Conservation (phyloP, 2,888 invertebrate genomes). For the Oscheius myriophilus region DNA sequence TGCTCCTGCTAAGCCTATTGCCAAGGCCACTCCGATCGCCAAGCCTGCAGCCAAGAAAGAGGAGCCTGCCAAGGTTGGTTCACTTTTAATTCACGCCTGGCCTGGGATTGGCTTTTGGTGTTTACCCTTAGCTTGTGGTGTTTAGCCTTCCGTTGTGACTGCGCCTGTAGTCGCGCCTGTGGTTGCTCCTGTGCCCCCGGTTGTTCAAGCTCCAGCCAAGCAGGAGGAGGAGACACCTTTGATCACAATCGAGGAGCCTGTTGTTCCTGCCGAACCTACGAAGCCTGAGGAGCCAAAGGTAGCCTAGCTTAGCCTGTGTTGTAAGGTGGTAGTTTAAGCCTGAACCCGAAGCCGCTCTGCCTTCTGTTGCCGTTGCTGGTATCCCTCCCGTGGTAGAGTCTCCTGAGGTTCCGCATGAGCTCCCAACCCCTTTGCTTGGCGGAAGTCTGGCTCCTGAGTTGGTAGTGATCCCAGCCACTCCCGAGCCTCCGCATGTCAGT, state of each 20-base stretch:
- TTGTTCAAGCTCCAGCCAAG: background rate
- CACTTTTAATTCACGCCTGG: background rate
- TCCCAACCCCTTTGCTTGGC: background rate
- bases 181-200: background rate
- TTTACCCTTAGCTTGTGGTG: background rate
- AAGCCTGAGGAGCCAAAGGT: no score
- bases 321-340: no score
- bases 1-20: slow-evolving; percentile 2
- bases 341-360: background rate
- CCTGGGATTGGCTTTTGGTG: no score
- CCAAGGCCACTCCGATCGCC: background rate
- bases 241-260: no score
- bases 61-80: slow-evolving; percentile 5
- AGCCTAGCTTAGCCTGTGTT: no score
- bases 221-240: no score
- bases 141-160: background rate
- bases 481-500: slow-evolving; percentile 17
- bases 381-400: background rate
- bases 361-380: slow-evolving; percentile 1
- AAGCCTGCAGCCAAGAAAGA: slow-evolving; percentile 16
- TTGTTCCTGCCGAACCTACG: no score
- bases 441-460: slow-evolving; percentile 20
- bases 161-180: background rate
- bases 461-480: slow-evolving; percentile 22
- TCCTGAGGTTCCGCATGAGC: slow-evolving; percentile 6